phyloP scores from a whole-genome alignment of 1,140 invertebrate genomes.

The Lordiphosa mommai region DNA sequence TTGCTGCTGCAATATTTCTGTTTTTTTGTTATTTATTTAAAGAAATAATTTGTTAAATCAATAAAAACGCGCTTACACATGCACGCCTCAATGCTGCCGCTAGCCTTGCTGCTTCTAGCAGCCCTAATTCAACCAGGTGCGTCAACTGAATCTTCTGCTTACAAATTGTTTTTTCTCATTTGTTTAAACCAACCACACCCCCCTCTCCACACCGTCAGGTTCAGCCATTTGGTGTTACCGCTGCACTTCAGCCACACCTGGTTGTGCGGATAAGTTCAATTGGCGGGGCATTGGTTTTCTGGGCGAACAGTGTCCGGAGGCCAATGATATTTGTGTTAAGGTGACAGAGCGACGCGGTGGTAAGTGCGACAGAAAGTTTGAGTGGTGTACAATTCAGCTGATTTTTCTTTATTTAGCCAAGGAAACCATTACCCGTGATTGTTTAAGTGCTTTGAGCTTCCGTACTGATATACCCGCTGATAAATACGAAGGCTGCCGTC shows the following conservation, averaged over 20 bases:
- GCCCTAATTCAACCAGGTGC: constrained; percentile 42
- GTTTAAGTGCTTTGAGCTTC: constrained; percentile 88
- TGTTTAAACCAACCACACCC: not conserved
- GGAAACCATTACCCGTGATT: constrained; percentile 90
- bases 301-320: constrained; percentile 89
- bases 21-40: constrained; percentile 3
- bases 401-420: constrained; percentile 83
- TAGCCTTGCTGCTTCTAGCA: constrained; percentile 33
- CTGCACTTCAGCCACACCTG: constrained; percentile 93
- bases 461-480: constrained; percentile 95
- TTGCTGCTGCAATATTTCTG: constrained; percentile 34
- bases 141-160: not conserved
- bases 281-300: constrained; percentile 85
- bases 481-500: constrained; percentile 92
- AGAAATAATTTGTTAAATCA: not conserved
- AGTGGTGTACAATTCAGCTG: not conserved
- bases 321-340: constrained; percentile 94
- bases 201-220: constrained; percentile 62
- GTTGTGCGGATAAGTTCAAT: constrained; percentile 91
- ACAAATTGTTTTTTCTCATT: not conserved
- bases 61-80: constrained; percentile 12
- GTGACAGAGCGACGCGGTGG: constrained; percentile 93
- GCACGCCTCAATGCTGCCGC: constrained; percentile 12
- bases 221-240: constrained; percentile 90
- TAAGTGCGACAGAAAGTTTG: constrained; percentile 74